Evolutionary conservation across 2,888 invertebrate species (phyloP), one percentile per base, ranked within the genome.

Genomic region (Apamea monoglypha): DNA sequence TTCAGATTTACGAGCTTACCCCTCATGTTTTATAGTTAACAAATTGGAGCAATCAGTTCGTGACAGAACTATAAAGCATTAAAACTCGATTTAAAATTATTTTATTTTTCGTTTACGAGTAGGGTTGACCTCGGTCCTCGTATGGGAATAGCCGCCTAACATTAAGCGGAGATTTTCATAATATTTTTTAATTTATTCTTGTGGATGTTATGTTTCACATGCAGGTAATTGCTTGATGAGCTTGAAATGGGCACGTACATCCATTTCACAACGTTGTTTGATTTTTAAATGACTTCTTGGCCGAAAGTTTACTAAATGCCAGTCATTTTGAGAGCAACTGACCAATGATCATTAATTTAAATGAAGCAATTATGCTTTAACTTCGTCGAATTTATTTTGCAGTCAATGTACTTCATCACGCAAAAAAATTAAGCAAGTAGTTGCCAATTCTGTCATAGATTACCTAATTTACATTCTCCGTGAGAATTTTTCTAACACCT

Each of bases 41-140:
- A 94, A 96, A 96, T 96, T 96, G 94, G 94, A 93, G 92, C 94
- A 94, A 95, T 95, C 90, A 89, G 87, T 88, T 91, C 86, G 92
- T 90, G 93, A 93, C 94, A 93, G 91, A 90, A 89, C 90, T 88
- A 91, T 94, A 95, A 94, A 95, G 90, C 90, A 91, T 91, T 92
- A 91, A 93, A 93, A 91, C 89, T 91, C 85, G 91, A 90, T 91
- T 90, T 89, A 74, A 92, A 90, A 91, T 86, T 66, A 90, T 89
- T 89, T 90, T 89, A 84, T 76, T 88, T 89, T 91, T 89, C 64
- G 74, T 89, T 88, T 88, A 86, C 75, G 80, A 68, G 81, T 87
- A 82, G 77, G 50, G 72, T 74, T 80, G 78, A 88, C 81, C 85
- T 84, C 75, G 84, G 12, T 12, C 3, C 40, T 25, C 66, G 64